These are phyloP conservation scores for Tamias sibiricus DNA, from an alignment of 2,113 vertebrate genomes.

Conservation along the genomic window DNA sequence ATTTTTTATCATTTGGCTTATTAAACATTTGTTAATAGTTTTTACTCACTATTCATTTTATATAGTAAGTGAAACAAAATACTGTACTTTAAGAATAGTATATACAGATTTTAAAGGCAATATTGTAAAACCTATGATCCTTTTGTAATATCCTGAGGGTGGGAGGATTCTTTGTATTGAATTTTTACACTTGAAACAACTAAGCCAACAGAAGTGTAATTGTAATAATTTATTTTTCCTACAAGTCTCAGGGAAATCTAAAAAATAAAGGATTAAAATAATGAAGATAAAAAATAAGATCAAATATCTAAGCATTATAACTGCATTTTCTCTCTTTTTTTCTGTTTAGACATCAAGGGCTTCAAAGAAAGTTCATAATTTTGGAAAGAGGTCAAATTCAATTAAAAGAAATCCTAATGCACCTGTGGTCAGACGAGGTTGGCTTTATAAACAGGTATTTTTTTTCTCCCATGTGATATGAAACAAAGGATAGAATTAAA, in stretches of 20 bases:
- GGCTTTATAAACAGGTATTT: constrained; percentile 98
- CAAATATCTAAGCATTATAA: neutral
- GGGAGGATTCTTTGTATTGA: neutral
- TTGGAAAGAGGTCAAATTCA: constrained; percentile 98
- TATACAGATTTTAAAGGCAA: neutral
- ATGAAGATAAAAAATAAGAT: constrained; percentile 14
- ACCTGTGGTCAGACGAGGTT: constrained; percentile 94
- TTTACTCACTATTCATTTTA: neutral
- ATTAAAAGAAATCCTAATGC: constrained; percentile 97
- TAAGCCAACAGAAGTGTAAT: neutral
- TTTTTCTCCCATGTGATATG: neutral
- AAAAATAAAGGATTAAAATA: constrained; percentile 51
- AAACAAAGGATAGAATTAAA: neutral
- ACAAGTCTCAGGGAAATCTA: neutral
- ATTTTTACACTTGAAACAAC: constrained; percentile 12
- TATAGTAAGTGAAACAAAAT: neutral
- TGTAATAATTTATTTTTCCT: neutral
- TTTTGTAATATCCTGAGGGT: neutral
- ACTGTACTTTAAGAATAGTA: neutral
- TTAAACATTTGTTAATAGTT: neutral
- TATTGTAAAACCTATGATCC: neutral
- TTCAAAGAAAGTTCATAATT: constrained; percentile 98
- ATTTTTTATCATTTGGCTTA: neutral
- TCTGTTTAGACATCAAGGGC: constrained; percentile 93
- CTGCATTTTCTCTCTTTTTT: constrained; percentile 66